Conservation (phyloP, 2,888 invertebrate genomes). For the Salticus scenicus region DNA sequence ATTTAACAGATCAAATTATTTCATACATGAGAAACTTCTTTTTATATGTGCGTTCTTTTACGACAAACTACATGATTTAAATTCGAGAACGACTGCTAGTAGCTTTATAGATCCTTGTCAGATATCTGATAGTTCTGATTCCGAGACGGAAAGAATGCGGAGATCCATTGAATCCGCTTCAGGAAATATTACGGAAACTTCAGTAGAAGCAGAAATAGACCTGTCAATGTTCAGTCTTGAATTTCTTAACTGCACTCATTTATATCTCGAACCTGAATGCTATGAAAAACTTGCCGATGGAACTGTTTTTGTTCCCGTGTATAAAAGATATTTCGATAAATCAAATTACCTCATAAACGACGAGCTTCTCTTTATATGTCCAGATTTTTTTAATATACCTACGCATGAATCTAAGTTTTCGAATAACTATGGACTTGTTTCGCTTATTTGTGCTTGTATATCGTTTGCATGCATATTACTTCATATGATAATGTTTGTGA, state of each 20-base stretch:
- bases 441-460: conserved; percentile 3
- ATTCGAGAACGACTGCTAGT: too few species aligned
- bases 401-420: not conserved
- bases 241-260: not conserved
- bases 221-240: not conserved
- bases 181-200: too few species aligned
- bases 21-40: too few species aligned
- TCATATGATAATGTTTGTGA: conserved; percentile 77
- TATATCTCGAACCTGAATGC: not conserved
- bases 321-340: not conserved
- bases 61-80: too few species aligned
- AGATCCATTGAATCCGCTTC: too few species aligned
- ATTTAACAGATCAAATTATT: too few species aligned
- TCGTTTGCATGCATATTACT: conserved; percentile 77
- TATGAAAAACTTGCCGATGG: not conserved
- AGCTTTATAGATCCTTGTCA: too few species aligned
- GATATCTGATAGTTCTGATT: too few species aligned
- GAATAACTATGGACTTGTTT: not conserved
- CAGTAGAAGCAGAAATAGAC: not conserved
- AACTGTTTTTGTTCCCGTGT: not conserved
- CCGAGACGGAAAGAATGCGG: too few species aligned
- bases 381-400: not conserved
- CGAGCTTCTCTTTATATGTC: not conserved
- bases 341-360: not conserved
- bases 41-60: too few species aligned